These are phyloP conservation scores for Drosophila paracracens DNA, from an alignment of 2,888 invertebrate genomes.

Conservation along the genomic window DNA sequence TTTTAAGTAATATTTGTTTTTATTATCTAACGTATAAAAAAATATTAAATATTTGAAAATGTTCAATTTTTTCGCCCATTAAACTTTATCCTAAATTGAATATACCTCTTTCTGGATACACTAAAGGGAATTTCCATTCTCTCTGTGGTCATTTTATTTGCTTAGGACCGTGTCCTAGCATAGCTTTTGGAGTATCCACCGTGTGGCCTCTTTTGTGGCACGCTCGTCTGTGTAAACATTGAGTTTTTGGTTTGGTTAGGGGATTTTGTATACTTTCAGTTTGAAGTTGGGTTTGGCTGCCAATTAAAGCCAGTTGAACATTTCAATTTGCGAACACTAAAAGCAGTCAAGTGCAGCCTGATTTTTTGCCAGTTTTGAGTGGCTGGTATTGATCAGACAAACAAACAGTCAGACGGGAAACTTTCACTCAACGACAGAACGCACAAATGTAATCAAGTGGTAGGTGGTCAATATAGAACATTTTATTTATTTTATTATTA, in stretches of 20 bases:
- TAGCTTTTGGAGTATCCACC: constrained; percentile 35
- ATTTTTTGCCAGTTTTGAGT: constrained; percentile 46
- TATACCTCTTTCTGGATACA: background rate
- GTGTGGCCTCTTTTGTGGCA: constrained; percentile 58
- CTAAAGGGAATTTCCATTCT: constrained; percentile 29
- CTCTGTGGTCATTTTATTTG: constrained; percentile 62
- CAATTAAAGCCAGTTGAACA: constrained; percentile 47
- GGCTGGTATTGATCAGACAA: constrained; percentile 20
- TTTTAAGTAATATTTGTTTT: background rate
- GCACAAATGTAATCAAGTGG: constrained; percentile 74
- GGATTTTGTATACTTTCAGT: constrained; percentile 2
- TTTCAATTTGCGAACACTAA: constrained; percentile 45
- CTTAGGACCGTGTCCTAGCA: constrained; percentile 58
- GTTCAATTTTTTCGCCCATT: background rate
- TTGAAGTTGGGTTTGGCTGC: constrained; percentile 20
- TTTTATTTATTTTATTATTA: constrained; percentile 37
- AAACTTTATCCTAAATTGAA: background rate
- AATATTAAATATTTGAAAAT: background rate
- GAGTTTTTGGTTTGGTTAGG: constrained; percentile 37
- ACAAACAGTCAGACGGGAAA: background rate
- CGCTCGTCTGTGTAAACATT: constrained; percentile 62
- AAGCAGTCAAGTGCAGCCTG: constrained; percentile 39
- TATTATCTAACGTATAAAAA: background rate
- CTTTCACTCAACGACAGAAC: constrained; percentile 14
- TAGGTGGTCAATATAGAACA: constrained; percentile 31